phyloP scores from a whole-genome alignment of 2,113 vertebrate species.

The Tachysurus fulvidraco region DNA sequence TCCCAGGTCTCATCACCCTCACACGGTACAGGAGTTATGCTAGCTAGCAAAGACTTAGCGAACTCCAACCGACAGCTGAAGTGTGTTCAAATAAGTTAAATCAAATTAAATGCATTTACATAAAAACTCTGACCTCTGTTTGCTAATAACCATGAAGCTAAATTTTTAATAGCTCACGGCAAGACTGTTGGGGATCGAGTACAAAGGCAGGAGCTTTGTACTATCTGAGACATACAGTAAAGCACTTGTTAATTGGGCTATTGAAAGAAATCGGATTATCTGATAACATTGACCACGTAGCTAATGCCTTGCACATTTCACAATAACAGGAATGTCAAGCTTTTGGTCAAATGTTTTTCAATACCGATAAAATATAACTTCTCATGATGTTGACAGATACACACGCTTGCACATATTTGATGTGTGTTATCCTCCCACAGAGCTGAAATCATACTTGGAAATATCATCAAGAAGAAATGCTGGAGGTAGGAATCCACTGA shows the following conservation, averaged over 20 bases:
- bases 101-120: not conserved
- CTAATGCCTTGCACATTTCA: slow-evolving; percentile 2
- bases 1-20: not conserved
- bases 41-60: not conserved
- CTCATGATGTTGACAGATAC: not conserved
- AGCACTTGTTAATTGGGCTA: not conserved
- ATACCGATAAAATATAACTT: not conserved
- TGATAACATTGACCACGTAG: not conserved
- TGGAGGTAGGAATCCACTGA: slow-evolving; percentile 80
- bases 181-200: not conserved
- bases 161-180: not conserved
- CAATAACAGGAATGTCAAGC: not conserved
- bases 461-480: slow-evolving; percentile 98
- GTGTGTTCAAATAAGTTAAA: not conserved
- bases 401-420: slow-evolving; percentile 49
- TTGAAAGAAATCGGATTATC: not conserved
- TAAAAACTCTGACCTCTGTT: not conserved
- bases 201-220: not conserved
- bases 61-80: not conserved
- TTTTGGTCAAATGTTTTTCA: not conserved
- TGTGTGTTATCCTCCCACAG: slow-evolving; percentile 66
- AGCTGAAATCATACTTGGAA: slow-evolving; percentile 94
- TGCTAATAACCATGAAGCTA: not conserved
- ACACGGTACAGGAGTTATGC: not conserved
- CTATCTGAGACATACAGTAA: not conserved